phyloP scores from a whole-genome alignment of 1,140 invertebrate genomes.

The Philopotamus ludificatus region DNA sequence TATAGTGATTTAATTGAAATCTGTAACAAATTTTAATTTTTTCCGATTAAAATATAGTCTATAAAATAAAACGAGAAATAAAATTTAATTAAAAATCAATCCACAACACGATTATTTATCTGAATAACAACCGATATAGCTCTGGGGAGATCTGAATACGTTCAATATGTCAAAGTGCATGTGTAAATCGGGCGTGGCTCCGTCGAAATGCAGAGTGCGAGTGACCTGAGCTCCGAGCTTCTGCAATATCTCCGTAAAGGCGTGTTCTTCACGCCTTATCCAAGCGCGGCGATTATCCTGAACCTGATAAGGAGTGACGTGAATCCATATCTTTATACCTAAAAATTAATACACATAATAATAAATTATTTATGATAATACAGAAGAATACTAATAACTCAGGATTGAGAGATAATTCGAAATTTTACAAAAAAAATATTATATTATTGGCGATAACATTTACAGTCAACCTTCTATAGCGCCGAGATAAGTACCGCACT shows the following conservation, averaged over 20 bases:
- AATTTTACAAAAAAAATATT: too few species aligned
- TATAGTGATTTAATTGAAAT: too few species aligned
- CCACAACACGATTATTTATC: neutral
- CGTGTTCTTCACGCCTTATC: conserved; percentile 78
- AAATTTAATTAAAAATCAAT: conserved; percentile 10
- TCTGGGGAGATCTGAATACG: conserved; percentile 55
- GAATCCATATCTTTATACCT: conserved; percentile 69
- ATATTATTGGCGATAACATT: too few species aligned
- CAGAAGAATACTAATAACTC: too few species aligned
- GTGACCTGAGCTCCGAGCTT: conserved; percentile 63
- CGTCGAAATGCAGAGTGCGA: conserved; percentile 66
- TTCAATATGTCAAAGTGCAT: conserved; percentile 71
- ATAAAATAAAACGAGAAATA: conserved; percentile 12
- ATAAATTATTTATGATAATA: too few species aligned
- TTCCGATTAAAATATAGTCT: neutral
- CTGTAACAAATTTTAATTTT: neutral
- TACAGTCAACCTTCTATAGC: too few species aligned
- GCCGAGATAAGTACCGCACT: too few species aligned
- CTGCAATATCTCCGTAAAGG: conserved; percentile 67
- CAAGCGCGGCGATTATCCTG: conserved; percentile 71
- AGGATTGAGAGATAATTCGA: too few species aligned
- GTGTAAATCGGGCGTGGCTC: conserved; percentile 60
- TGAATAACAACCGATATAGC: conserved; percentile 29
- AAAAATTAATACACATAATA: conserved; percentile 40
- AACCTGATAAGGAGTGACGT: conserved; percentile 84